These are phyloP conservation scores for Corythornis cristatus DNA, from an alignment of 2,113 vertebrate species.

Conservation along the genomic window DNA sequence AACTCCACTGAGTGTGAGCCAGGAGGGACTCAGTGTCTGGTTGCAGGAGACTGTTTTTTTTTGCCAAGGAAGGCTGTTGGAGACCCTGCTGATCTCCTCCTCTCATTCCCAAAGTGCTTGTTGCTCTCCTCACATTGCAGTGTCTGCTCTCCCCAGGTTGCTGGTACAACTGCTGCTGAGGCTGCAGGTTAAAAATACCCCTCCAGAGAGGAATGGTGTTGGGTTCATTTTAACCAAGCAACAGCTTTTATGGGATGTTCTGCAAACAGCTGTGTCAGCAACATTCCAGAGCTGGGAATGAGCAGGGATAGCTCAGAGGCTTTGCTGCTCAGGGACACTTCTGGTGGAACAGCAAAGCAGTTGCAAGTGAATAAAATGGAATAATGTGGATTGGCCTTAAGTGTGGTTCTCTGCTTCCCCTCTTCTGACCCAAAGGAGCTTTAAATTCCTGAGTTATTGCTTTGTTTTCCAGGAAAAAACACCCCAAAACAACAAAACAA, in stretches of 20 bases:
- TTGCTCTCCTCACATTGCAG: neutral
- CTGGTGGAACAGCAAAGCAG: neutral
- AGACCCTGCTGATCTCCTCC: neutral
- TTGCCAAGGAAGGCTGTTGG: neutral
- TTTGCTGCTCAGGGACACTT: neutral
- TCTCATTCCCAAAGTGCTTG: neutral
- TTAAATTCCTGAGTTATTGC: neutral
- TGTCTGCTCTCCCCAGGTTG: neutral
- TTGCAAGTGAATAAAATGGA: neutral
- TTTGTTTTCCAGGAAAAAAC: neutral
- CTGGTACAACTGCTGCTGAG: conserved; percentile 12
- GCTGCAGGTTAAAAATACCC: conserved; percentile 30
- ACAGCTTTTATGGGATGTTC: neutral
- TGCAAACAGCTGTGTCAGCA: neutral
- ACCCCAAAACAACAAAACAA: neutral
- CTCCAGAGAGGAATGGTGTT: neutral
- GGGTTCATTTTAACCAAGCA: neutral
- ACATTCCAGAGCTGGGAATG: neutral
- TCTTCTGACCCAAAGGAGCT: neutral
- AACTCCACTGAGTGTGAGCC: neutral
- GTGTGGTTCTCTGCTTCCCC: neutral
- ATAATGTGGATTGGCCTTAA: neutral
- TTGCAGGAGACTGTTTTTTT: neutral
- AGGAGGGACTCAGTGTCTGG: neutral
- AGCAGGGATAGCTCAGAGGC: neutral